Base-by-base conservation (phyloP, 2,888 invertebrate genomes). In the Sphaerophoria rueppellii region DNA sequence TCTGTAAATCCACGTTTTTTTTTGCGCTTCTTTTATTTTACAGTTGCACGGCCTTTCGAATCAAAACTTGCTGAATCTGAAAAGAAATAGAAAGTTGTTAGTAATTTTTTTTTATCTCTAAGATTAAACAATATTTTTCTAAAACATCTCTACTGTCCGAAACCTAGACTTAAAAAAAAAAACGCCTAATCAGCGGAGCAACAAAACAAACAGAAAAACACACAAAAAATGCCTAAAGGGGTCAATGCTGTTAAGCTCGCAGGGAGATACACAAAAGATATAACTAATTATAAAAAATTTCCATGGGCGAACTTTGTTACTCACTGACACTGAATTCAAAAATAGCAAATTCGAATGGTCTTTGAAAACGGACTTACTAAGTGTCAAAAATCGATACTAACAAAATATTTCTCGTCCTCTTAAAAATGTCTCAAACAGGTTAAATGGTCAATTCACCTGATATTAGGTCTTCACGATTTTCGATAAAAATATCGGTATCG, bases 11-110 rank as follows among this genome's bases (percentile, higher is more conserved):
- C 6, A 9, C 3, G n/a, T n/a, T 48, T 9, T n/a, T 6, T 34
- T 4, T 48, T n/a, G 6, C 6, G 14, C 1, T 24, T 52, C 4
- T 52, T 24, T 4, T 9, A 37, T 58, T 57, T 3, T 12, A 43
- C 60, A 73, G 81, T 67, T 55, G n/a, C 43, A 65, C 65, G 65
- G 63, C 46, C 46, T 71, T 48, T 58, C 77, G 58, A 82, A 58
- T 78, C 73, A n/a, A 57, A 48, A 58, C 32, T 54, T 43, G 12
- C 12, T 69, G 63, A 67, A 71, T 72, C 79, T 79, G 75, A 75
- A 79, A 79, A 65, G 65, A 82, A 82, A 83, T 79, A 83, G 82
- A 83, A 83, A 83, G 82, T 83, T 55, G 57, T 12, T 57, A 11
- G 57, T 43, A 43, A 32, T 63, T 32, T 37, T 48, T 40, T 74